phyloP scores from a whole-genome alignment of 2,113 vertebrate species.

The Chinchilla lanigera region DNA sequence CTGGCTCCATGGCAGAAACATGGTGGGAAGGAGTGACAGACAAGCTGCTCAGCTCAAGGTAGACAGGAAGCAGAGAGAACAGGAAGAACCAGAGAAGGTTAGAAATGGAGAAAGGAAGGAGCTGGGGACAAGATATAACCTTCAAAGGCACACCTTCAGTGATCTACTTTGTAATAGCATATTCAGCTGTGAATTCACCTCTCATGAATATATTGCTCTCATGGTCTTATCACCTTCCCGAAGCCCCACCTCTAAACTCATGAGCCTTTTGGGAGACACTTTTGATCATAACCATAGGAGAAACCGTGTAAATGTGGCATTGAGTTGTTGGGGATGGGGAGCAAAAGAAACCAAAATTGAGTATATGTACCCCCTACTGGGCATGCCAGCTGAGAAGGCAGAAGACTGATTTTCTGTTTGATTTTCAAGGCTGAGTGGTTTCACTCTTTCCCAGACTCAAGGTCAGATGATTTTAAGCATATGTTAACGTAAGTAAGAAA shows the following conservation, averaged over 20 bases:
- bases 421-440: constrained; percentile 62
- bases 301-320: background rate
- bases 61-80: background rate
- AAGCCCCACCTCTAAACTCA: background rate
- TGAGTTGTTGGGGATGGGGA: constrained; percentile 10
- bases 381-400: background rate
- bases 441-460: constrained; percentile 52
- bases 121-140: background rate
- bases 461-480: constrained; percentile 46
- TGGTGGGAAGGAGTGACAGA: background rate
- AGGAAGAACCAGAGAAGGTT: background rate
- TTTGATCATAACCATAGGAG: background rate
- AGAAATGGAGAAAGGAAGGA: background rate
- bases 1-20: background rate
- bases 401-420: background rate
- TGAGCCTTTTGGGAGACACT: background rate
- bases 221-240: background rate
- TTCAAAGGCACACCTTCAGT: background rate
- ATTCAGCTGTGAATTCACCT: background rate
- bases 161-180: background rate
- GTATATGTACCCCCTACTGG: background rate
- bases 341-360: background rate
- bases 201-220: background rate
- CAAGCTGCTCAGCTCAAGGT: background rate
- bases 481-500: constrained; percentile 71